Base-by-base conservation (phyloP, 1,140 invertebrate genomes). In the Drosophila grimshawi region DNA sequence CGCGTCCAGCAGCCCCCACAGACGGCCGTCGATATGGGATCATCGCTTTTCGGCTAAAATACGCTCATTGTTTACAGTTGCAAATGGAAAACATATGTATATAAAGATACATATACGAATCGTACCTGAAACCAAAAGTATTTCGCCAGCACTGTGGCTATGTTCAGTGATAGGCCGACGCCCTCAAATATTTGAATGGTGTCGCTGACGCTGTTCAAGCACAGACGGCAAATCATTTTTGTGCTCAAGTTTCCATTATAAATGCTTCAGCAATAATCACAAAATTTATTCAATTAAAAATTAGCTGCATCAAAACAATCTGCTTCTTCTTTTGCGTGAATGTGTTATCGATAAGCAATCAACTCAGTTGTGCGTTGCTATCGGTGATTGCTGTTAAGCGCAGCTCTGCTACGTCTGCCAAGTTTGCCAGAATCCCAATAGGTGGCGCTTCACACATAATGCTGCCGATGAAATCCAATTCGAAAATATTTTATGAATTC, bases 141-240 rank as follows among this genome's bases (percentile, higher is more conserved):
- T 53, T 91, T 88, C 6, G 61, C 52, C 32, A 91, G 33, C 59
- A 85, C 71, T 0, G 51, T 49, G 3, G 89, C 75, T 35, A 85
- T 67, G 48, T 85, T 91, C 10, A 89, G 55, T 3, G 78, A 66
- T 10, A 74, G 35, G n/a, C 89, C 89, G 7, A 63, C 46, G 53
- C 51, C 69, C 6, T 75, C 83, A 19, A 91, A 91, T 51, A 91
- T 91, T 30, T 85, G 69, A 45, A 91, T 83, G 5, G 70, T 74
- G 46, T 91, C 83, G 41, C 57, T 68, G 29, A 69, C 76, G 61
- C 67, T 80, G 46, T 91, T 86, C 3, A 92, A 78, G 65, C 91
- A 92, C 81, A 92, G 55, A 11, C 91, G 81, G 78, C 91, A 92
- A 72, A 92, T 91, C 91, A 92, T 92, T 45, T 41, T 81, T 49